Base-by-base conservation (phyloP, 2,797 vertebrate species). In the Sebastes glaucus region DNA sequence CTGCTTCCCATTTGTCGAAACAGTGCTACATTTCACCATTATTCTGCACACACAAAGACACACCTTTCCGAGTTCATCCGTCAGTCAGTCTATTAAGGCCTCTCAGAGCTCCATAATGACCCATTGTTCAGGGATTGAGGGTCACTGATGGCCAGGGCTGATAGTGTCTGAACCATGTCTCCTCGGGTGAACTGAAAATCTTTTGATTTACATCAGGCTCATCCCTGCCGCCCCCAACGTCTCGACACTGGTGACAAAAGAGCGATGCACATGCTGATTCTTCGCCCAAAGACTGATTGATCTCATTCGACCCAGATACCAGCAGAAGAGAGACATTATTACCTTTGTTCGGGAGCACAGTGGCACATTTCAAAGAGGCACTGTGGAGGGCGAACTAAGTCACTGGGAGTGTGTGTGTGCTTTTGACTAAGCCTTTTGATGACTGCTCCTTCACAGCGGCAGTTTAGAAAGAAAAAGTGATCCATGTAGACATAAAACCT, bases 71-170 rank as follows among this genome's bases (percentile, higher is more conserved):
- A 91, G 91, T 94, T 92, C 87, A 91, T 92, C 91, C 80, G 76
- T 94, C 93, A 91, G 89, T 95, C 91, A 88, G 92, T 94, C 94
- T 91, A 93, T 95, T 95, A 96, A 92, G 81, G 88, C 84, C 82
- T 89, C 91, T 88, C 88, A 55, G 80, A 82, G 88, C 87, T 82
- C 85, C 88, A 71, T 95, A 95, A 94, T 94, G 91, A 94, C 92
- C 93, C 85, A 91, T 93, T 95, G 94, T 95, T 94, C 92, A 64
- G 89, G 81, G 90, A 94, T 30, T 80, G 88, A 88, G 93, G 93
- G 90, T 92, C 89, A 92, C 88, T 92, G 94, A 95, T 95, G 93
- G 93, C 91, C 89, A 75, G 71, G 81, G 74, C 92, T 89, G 95
- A 95, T 95, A 92, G 89, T 76, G 86, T 85, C 91, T 90, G 88